Evolutionary conservation across 2,797 vertebrate genomes (phyloP).

Genomic region (Sylvia borin): DNA sequence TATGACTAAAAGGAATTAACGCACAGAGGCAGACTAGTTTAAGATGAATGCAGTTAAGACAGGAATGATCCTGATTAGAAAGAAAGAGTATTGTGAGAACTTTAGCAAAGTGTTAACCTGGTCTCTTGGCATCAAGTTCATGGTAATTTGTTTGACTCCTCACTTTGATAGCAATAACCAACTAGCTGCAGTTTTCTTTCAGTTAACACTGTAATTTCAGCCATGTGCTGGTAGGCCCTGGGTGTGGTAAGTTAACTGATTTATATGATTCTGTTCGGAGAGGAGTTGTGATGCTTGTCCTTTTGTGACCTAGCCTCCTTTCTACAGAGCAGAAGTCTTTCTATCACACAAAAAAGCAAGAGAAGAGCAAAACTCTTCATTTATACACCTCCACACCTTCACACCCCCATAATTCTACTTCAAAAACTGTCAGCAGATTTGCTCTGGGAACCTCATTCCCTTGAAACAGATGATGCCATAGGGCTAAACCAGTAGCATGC

Average conservation of each 20-base stretch:
- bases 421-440: not conserved
- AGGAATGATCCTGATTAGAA: not conserved
- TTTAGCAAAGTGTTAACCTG: not conserved
- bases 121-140: not conserved
- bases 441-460: not conserved
- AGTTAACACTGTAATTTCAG: not conserved
- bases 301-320: not conserved
- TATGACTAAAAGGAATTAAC: not conserved
- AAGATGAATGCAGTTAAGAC: not conserved
- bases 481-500: not conserved
- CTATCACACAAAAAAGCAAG: not conserved
- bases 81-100: not conserved
- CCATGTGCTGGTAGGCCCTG: rapidly evolving
- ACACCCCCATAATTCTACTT: not conserved
- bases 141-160: not conserved
- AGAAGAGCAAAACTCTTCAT: not conserved
- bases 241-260: not conserved
- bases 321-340: not conserved
- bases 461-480: not conserved
- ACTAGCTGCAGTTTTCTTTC: not conserved
- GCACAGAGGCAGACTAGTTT: not conserved
- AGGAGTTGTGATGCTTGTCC: not conserved
- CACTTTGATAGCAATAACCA: not conserved
- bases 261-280: not conserved
- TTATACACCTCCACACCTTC: not conserved